Evolutionary conservation across 92 coral and sea anemone species (phyloP).

Genomic region (Epizoanthus rinbou): DNA sequence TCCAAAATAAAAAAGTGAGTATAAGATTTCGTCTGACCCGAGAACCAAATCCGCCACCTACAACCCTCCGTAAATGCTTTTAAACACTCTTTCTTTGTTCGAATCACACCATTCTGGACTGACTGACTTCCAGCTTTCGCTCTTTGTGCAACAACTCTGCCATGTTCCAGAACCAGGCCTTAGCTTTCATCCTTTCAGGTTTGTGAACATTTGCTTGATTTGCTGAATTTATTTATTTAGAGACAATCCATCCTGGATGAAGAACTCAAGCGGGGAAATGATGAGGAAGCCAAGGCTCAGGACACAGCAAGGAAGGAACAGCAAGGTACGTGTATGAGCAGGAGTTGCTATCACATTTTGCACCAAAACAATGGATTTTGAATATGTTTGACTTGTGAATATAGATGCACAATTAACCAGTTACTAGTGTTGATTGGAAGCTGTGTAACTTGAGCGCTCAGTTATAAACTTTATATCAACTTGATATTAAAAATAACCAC

Average conservation of each 20-base stretch:
- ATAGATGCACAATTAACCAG: not conserved
- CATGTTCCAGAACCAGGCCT: no score
- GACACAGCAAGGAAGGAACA: slow-evolving; percentile 18
- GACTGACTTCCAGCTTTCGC: no score
- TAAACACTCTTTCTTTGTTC: no score
- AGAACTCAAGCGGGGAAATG: slow-evolving; percentile 11
- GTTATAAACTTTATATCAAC: not conserved
- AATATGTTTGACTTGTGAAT: not conserved
- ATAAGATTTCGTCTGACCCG: no score
- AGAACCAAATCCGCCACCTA: no score
- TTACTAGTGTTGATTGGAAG: slow-evolving; percentile 9
- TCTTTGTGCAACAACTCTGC: no score
- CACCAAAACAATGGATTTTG: slow-evolving; percentile 4
- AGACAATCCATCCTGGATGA: not conserved
- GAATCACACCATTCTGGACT: no score
- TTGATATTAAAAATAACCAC: slow-evolving; percentile 12
- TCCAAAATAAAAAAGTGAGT: no score
- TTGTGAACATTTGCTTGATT: no score
- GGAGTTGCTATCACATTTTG: slow-evolving; percentile 1
- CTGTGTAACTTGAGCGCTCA: slow-evolving; percentile 5
- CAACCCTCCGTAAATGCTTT: no score
- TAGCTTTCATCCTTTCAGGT: no score
- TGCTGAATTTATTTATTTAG: no score
- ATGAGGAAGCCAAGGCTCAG: slow-evolving; percentile 17
- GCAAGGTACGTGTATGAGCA: slow-evolving; percentile 12